phyloP scores from a whole-genome alignment of 2,888 invertebrate genomes.

The Limnephilus auricula region DNA sequence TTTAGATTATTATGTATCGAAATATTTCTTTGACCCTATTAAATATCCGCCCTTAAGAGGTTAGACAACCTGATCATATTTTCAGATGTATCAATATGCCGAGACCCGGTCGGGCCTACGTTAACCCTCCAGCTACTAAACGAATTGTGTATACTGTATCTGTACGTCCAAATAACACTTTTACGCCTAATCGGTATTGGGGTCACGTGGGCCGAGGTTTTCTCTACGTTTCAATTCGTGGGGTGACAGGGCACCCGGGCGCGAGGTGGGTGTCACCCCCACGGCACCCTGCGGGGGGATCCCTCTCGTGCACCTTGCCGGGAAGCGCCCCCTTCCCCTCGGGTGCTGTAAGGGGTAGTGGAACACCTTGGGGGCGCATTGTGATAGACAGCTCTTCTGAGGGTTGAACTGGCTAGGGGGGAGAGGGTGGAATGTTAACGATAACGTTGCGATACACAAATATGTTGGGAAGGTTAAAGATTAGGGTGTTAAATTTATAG shows the following conservation, averaged over 20 bases:
- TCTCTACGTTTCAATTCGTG: conserved; percentile 63
- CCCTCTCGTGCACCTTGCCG: neutral
- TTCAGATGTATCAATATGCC: conserved; percentile 10
- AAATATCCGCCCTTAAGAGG: neutral
- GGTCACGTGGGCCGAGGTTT: conserved; percentile 56
- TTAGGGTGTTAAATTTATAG: neutral
- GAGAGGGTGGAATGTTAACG: conserved; percentile 4
- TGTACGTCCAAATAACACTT: conserved; percentile 51
- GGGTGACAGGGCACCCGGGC: conserved; percentile 49
- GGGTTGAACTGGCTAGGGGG: neutral
- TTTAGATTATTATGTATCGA: neutral
- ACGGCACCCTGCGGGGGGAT: no score
- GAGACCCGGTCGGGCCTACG: neutral
- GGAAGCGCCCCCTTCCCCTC: neutral
- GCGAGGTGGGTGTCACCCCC: conserved; percentile 29
- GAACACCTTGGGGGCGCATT: conserved; percentile 44
- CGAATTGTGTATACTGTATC: neutral
- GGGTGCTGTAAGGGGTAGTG: neutral
- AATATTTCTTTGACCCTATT: conserved; percentile 5
- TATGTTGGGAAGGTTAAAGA: neutral
- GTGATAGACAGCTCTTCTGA: conserved; percentile 58
- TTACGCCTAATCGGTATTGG: conserved; percentile 58
- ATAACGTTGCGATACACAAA: conserved; percentile 38
- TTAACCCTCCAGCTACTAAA: neutral
- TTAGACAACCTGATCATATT: conserved; percentile 24